Evolutionary conservation across 2,797 vertebrate genomes (phyloP), one percentile per base, ranked within the genome.

Genomic region (Linurgus olivaceus): DNA sequence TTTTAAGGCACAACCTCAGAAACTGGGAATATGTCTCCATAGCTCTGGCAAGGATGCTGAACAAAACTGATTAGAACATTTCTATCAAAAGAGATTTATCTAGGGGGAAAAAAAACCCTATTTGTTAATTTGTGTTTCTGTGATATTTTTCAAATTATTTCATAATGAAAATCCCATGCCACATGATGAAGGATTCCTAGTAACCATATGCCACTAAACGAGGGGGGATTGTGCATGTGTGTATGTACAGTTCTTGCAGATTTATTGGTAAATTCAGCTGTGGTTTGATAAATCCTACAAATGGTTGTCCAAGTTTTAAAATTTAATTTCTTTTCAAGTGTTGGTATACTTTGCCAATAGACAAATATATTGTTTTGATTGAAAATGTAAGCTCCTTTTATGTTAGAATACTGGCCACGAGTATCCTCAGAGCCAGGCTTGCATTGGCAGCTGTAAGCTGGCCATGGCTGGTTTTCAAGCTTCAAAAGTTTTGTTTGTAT

Each of bases 401-500:
- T 51, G 29, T 59, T 54, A 47, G 40, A 73, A 26, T 73, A 25
- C n/a, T 42, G 54, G 18, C 74, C 3, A 0, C 4, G 28, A 76
- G 20, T 21, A 61, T 86, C 40, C 35, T 76, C 51, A 77, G 79
- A 79, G 45, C 61, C 63, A 89, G 80, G 28, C 28, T 84, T 47
- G 40, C 17, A 3, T 0, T 86, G 80, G 54, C 84, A 89, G 47
- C 84, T 66, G 11, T 80, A 73, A 88, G 61, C 24, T 82, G 79
- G 57, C 74, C 12, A 0, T 66, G 59, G 83, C 55, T 86, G 79
- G 45, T 94, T 95, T 96, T 94, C 74, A 91, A 88, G 55, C 50
- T 94, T 93, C 79, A 84, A 35, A 95, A 87, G 48, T 45, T 94
- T 89, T 90, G 47, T 75, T 95, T 91, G 54, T 95, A 13, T 80